Conservation (phyloP, 2,797 vertebrate species). For the Sebastes diaconus region DNA sequence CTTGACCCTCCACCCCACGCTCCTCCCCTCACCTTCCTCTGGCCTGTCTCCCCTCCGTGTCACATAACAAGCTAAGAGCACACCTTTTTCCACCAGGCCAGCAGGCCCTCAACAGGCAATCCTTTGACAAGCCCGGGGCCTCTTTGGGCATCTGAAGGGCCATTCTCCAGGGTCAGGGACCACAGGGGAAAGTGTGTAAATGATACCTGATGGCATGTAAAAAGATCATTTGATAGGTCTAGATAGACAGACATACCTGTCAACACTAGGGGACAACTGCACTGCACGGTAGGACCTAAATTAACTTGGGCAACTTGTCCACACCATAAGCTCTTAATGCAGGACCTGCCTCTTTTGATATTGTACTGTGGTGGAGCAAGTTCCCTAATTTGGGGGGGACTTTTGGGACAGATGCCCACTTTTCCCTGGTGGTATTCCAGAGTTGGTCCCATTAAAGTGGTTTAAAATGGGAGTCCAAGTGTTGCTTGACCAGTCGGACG, state of each 20-base stretch:
- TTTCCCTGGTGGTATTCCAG: neutral
- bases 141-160: constrained; percentile 57
- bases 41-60: constrained; percentile 68
- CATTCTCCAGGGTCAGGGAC: constrained; percentile 62
- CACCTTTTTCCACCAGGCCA: constrained; percentile 65
- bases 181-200: constrained; percentile 69
- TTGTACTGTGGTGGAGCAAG: neutral
- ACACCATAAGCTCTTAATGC: neutral
- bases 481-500: neutral
- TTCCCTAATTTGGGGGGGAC: neutral
- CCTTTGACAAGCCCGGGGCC: constrained; percentile 67
- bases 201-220: constrained; percentile 71
- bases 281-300: neutral
- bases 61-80: constrained; percentile 68
- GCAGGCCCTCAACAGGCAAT: constrained; percentile 56
- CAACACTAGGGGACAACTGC: constrained; percentile 31
- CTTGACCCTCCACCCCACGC: constrained; percentile 39
- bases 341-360: neutral
- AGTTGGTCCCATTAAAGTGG: neutral
- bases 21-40: constrained; percentile 63
- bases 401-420: neutral
- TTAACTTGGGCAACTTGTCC: neutral
- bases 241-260: constrained; percentile 40
- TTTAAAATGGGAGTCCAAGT: neutral
- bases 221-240: constrained; percentile 59